Conservation (phyloP, 2,113 vertebrate species). For the Morone saxatilis region DNA sequence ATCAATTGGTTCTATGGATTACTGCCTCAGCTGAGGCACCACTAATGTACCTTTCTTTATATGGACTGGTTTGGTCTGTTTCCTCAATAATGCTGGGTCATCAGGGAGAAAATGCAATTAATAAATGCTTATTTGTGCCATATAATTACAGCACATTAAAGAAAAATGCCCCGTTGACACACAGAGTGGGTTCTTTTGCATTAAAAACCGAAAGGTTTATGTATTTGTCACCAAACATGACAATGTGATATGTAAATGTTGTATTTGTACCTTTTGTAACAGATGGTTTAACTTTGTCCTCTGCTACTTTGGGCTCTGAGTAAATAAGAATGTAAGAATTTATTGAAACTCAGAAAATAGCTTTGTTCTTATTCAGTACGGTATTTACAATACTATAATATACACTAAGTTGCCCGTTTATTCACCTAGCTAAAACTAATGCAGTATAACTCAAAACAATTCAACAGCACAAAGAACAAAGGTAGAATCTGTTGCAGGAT, state of each 20-base stretch:
- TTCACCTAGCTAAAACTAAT: background rate
- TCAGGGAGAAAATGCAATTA: slow-evolving; percentile 13
- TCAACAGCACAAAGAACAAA: background rate
- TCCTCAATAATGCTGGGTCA: slow-evolving; percentile 13
- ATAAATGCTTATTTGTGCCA: background rate
- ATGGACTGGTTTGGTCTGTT: slow-evolving; percentile 33
- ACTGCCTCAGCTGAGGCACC: background rate
- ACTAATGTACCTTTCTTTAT: slow-evolving; percentile 40
- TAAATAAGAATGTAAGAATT: slow-evolving; percentile 10
- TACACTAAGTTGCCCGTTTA: background rate
- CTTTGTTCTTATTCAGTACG: background rate
- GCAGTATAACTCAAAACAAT: background rate
- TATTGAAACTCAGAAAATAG: background rate
- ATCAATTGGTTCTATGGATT: slow-evolving; percentile 1
- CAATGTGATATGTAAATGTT: background rate
- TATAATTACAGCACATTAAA: background rate
- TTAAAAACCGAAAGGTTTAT: background rate
- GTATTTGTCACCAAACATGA: slow-evolving; percentile 1
- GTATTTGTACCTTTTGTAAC: slow-evolving; percentile 53
- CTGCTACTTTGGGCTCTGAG: slow-evolving; percentile 57
- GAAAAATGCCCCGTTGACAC: background rate
- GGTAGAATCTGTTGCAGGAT: background rate
- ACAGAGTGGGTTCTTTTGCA: background rate
- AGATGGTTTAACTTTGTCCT: slow-evolving; percentile 60
- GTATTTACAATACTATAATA: background rate